Evolutionary conservation across 2,797 vertebrate genomes (phyloP).

Genomic region (Alectoris magna): DNA sequence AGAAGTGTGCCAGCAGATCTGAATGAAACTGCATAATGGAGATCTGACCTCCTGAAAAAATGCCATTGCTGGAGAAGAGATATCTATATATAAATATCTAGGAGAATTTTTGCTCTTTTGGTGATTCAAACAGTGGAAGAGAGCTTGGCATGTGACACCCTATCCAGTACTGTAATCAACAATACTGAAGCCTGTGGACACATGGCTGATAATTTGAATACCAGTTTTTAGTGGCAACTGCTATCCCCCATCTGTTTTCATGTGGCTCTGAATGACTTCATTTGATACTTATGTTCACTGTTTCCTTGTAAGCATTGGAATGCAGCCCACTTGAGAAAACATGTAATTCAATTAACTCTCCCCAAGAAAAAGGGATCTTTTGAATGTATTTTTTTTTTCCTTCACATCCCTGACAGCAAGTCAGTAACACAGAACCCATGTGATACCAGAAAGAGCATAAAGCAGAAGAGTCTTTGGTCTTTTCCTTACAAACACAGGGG

Average conservation of each 20-base stretch:
- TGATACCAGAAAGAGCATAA: background rate
- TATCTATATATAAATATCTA: background rate
- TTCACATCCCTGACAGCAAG: background rate
- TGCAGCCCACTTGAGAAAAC: slow-evolving; percentile 64
- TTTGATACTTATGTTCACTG: slow-evolving; percentile 44
- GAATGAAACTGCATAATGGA: background rate
- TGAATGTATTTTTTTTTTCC: background rate
- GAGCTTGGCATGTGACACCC: background rate
- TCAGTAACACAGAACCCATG: background rate
- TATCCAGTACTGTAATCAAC: background rate
- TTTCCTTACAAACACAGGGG: background rate
- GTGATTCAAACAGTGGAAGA: background rate
- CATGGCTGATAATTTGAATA: slow-evolving; percentile 49
- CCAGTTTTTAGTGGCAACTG: slow-evolving; percentile 54
- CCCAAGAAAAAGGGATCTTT: background rate
- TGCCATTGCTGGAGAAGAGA: background rate
- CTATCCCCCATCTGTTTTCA: slow-evolving; percentile 30
- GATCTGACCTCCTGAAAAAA: background rate
- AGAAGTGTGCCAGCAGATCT: background rate
- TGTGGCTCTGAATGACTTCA: slow-evolving; percentile 58
- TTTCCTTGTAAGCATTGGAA: background rate
- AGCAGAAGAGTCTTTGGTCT: background rate
- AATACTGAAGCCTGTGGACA: background rate
- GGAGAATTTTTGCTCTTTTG: background rate
- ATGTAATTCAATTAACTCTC: slow-evolving; percentile 36